phyloP scores from a whole-genome alignment of 1,140 invertebrate genomes.

The Dolichoris vasculosae region DNA sequence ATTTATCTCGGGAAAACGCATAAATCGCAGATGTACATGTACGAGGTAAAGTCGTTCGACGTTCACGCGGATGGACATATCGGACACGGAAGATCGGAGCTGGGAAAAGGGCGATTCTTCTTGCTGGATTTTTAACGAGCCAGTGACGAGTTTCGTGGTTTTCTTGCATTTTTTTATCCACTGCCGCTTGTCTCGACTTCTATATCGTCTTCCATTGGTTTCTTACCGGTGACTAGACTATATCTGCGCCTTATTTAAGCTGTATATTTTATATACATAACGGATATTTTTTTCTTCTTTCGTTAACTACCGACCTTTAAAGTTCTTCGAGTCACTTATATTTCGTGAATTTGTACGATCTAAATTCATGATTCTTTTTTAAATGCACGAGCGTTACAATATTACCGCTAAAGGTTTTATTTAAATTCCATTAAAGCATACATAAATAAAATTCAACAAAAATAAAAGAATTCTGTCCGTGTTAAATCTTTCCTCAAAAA shows the following conservation, averaged over 20 bases:
- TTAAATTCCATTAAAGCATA: not conserved
- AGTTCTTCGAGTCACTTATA: not conserved
- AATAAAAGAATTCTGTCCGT: not conserved
- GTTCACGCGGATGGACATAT: not conserved
- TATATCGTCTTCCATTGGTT: not conserved
- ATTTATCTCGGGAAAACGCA: not conserved
- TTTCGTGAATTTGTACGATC: not conserved
- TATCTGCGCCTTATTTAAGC: constrained; percentile 6
- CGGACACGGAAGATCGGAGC: constrained; percentile 7
- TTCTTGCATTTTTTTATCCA: not conserved
- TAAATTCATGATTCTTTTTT: not conserved
- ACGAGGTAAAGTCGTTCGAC: not conserved
- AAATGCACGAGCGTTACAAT: not conserved
- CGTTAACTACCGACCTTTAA: not conserved
- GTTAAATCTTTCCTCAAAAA: no score
- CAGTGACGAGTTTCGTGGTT: not conserved
- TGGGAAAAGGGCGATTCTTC: not conserved
- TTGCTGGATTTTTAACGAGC: constrained; percentile 10
- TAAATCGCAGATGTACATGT: constrained; percentile 13
- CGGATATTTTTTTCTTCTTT: constrained; percentile 3
- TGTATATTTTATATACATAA: constrained; percentile 33
- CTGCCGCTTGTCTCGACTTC: not conserved
- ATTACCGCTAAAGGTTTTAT: not conserved
- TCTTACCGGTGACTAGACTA: not conserved
- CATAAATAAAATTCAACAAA: not conserved